These are phyloP conservation scores for Percopsis transmontana DNA, from an alignment of 2,113 vertebrate genomes.

Conservation along the genomic window DNA sequence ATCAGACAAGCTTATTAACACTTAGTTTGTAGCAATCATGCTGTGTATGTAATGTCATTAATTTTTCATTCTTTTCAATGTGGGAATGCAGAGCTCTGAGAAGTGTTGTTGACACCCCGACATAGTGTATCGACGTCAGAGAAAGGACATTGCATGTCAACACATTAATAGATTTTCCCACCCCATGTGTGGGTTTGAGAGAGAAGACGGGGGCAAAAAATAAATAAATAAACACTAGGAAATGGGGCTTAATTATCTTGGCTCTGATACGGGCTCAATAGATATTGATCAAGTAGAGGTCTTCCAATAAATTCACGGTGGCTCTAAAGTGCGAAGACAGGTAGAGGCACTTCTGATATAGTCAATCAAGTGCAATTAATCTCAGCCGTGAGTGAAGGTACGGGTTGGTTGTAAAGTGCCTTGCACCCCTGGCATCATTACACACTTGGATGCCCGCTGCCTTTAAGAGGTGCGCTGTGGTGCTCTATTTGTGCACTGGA, in stretches of 20 bases:
- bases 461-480: conserved; percentile 59
- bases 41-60: no score
- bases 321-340: conserved; percentile 54
- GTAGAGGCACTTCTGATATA: conserved; percentile 55
- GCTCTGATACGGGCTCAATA: conserved; percentile 59
- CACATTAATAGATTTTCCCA: conserved; percentile 23
- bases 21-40: no score
- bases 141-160: conserved; percentile 5
- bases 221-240: conserved; percentile 25
- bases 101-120: no score
- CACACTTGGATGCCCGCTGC: conserved; percentile 59
- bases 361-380: conserved; percentile 77
- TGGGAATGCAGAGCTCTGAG: no score
- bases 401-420: conserved; percentile 62
- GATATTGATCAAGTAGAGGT: conserved; percentile 57
- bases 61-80: no score
- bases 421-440: conserved; percentile 59
- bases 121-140: not conserved
- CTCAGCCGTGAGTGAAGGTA: conserved; percentile 60
- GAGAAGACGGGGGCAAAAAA: conserved; percentile 4
- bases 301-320: conserved; percentile 55
- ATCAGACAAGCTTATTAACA: no score
- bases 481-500: conserved; percentile 71
- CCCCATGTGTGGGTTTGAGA: conserved; percentile 4
- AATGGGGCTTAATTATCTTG: conserved; percentile 55